Base-by-base conservation (phyloP, 1,140 invertebrate species). In the Bilobella aurantiaca region DNA sequence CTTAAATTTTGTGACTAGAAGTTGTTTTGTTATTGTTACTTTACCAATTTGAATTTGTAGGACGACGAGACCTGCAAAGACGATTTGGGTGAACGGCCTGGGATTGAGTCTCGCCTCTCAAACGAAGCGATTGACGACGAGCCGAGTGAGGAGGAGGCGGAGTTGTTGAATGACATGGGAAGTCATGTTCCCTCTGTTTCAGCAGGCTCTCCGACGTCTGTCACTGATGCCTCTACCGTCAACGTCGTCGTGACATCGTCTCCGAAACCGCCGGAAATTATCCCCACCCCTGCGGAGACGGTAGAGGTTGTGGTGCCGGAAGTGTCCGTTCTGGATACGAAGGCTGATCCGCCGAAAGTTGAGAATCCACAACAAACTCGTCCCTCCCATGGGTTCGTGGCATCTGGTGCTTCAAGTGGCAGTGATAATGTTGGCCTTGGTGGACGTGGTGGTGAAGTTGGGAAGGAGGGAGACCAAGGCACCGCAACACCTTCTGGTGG, bases 61-160 rank as follows among this genome's bases (percentile, higher is more conserved):
- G 85, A 91, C 78, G 85, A 89, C 72, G 84, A 89, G 34, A 87
- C 87, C 73, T 82, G 83, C 62, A 90, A 93, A 74, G 89, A 90
- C 56, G 65, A 75, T 23, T 65, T 66, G 12, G 67, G 73, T 27
- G 67, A 66, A 18, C 53, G 34, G 5, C 32, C 65, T 23, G 62
- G 65, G 2, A 69, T 58, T 25, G 75, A 75, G 59, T 74, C 74
- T 18, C 58, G 59, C 32, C 64, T 74, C 31, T 75, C 70, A 21
- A 72, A 69, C 37, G 72, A 68, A 14, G 73, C 72, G 2, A 42
- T 63, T 0, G 68, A 72, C n/a, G 67, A 73, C 1, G 63, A 72
- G n/a, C 63, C 68, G n/a, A 65, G 71, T 21, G 75, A 74, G 16
- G 73, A 74, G 49, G 70, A 72, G 1, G 66, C 64, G 23, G 69